A percentile compares a stretch with the other conserved stretches of the same genome.
These are phyloP conservation scores for Cephus runcator DNA, from an alignment of 2,888 invertebrate genomes.

Conservation along the genomic window DNA sequence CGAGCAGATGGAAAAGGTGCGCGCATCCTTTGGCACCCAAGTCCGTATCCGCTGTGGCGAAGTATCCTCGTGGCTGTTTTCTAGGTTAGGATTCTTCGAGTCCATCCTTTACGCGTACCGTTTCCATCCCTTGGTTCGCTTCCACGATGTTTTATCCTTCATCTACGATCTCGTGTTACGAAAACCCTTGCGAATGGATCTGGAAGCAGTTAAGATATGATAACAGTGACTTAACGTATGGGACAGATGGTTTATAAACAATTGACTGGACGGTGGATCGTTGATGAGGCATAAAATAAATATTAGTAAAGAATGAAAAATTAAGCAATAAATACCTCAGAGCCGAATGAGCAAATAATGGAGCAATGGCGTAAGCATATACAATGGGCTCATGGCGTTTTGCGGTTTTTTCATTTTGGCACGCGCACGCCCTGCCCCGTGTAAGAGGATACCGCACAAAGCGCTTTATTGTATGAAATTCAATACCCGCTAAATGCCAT, in stretches of 20 bases:
- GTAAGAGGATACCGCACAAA: conserved; percentile 64
- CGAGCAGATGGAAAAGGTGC: background rate
- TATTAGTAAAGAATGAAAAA: background rate
- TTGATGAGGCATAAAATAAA: background rate
- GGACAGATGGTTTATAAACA: background rate
- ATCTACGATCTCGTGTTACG: background rate
- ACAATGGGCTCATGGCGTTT: conserved; percentile 43
- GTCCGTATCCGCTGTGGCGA: background rate
- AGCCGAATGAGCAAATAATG: background rate
- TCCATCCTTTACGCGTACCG: background rate
- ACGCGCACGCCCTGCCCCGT: conserved; percentile 49
- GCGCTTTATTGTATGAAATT: conserved; percentile 62
- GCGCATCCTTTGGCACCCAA: background rate
- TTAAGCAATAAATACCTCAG: background rate
- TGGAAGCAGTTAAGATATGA: background rate
- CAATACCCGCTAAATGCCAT: conserved; percentile 58
- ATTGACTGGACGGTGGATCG: background rate
- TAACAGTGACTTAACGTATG: background rate
- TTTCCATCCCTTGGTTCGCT: background rate
- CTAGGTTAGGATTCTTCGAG: background rate
- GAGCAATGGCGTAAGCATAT: conserved; percentile 16
- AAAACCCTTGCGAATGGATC: background rate
- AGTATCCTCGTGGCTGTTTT: background rate
- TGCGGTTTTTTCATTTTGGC: conserved; percentile 61
- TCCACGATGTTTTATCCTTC: background rate